Evolutionary conservation across 1,140 invertebrate genomes (phyloP), one percentile per base, ranked within the genome.

Genomic region (Halyomorpha halys): DNA sequence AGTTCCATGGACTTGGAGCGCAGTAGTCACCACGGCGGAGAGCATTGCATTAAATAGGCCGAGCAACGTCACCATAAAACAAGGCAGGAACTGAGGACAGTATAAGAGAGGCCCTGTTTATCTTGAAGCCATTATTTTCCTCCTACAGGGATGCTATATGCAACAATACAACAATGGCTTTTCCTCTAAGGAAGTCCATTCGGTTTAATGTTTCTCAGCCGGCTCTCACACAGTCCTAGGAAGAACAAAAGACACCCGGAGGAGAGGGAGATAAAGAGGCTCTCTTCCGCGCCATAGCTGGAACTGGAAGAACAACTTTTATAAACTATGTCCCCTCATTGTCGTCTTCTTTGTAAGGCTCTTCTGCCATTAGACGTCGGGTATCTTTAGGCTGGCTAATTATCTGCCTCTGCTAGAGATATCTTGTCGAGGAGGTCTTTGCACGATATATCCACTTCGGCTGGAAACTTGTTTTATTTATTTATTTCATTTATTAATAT

Each of bases 41-140:
- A 53, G 49, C n/a, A 34, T 8, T 27, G 54, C 23, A 59, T 49
- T 49, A 49, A 49, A 9, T 39, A 39, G 34, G 34, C 34, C 34
- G 34, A 49, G 21, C 9, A 49, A 21, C 21, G 47, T 49, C 47
- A 21, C 47, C 47, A 49, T 49, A 49, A 49, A 49, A 49, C 47
- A 49, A 49, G 47, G 15, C 9, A n/a, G 15, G 18, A n/a, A 6
- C 23, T 23, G 3, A n/a, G 54, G 54, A 34, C 23, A 14, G n/a
- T 61, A 64, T 64, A 56, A 51, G 63, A 56, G 63, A 56, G 54
- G 30, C 53, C 53, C 54, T 64, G 63, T 64, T 64, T 64, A 64
- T 64, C 63, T 64, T 64, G 25, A 53, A 59, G 44, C 63, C 63
- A 64, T 64, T 64, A 64, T 64, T 64, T 64, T 64, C 63, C 63